phyloP scores from a whole-genome alignment of 2,797 vertebrate genomes.

The Helostoma temminkii region DNA sequence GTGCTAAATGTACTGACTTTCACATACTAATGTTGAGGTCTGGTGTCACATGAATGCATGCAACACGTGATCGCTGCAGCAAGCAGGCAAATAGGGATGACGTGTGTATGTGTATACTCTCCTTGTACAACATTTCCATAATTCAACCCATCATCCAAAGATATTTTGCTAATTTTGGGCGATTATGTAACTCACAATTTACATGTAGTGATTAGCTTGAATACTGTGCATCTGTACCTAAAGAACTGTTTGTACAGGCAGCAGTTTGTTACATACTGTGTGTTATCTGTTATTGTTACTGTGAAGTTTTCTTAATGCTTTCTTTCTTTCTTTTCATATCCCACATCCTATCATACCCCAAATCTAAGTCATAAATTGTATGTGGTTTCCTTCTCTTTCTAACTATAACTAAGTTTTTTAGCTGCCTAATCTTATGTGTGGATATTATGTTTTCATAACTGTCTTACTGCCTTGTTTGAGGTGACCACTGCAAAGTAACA shows the following conservation, averaged over 20 bases:
- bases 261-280: not conserved
- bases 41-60: constrained; percentile 46
- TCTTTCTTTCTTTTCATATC: not conserved
- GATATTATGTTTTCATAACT: not conserved
- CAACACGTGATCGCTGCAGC: constrained; percentile 24
- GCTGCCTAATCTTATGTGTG: not conserved
- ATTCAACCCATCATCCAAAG: not conserved
- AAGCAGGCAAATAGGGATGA: constrained; percentile 1
- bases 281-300: too few relatives aligned
- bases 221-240: not conserved
- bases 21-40: constrained; percentile 57
- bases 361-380: too few relatives aligned
- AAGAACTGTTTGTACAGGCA: not conserved
- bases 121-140: not conserved
- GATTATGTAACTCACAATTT: not conserved
- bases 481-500: not conserved
- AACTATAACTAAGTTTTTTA: not conserved
- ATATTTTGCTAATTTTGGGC: not conserved
- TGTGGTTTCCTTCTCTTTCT: not conserved
- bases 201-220: not conserved
- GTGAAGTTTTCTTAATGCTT: not conserved
- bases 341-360: too few relatives aligned
- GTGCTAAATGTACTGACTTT: constrained; percentile 61
- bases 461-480: not conserved
- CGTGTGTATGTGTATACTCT: not conserved